Percentiles rank a stretch among this genome's conserved stretches.
Conservation (phyloP, 2,888 invertebrate genomes). For the Oligia fasciuncula region DNA sequence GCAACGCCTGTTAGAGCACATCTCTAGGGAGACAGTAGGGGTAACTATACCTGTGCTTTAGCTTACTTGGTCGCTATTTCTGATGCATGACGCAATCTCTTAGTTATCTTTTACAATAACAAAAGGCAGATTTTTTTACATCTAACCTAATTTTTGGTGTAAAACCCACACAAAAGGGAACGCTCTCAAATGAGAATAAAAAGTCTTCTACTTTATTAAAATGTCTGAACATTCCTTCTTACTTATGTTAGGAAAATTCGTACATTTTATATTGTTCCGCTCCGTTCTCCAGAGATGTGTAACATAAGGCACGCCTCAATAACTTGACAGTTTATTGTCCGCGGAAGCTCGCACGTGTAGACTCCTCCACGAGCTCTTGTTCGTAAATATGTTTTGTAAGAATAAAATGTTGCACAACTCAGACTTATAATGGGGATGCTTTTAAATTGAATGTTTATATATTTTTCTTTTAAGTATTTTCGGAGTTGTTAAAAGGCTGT, state of each 20-base stretch:
- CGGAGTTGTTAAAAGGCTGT: background rate
- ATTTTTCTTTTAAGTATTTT: background rate
- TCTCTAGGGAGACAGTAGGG: too few relatives aligned
- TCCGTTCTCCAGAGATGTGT: constrained; percentile 25
- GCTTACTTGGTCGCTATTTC: background rate
- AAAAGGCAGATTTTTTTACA: background rate
- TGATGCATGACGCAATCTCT: background rate
- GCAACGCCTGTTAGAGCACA: too few relatives aligned
- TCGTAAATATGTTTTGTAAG: constrained; percentile 28
- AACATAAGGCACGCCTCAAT: constrained; percentile 45
- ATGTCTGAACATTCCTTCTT: background rate
- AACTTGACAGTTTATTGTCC: constrained; percentile 50
- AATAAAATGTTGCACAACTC: constrained; percentile 17
- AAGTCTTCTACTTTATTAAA: background rate
- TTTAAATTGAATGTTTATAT: background rate
- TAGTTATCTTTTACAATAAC: background rate
- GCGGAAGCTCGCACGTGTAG: constrained; percentile 16
- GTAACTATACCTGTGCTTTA: too few relatives aligned
- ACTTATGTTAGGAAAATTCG: constrained; percentile 21
- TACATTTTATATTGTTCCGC: constrained; percentile 21
- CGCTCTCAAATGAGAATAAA: background rate
- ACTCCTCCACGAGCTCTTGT: constrained; percentile 6
- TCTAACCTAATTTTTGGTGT: background rate
- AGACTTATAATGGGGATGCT: background rate
- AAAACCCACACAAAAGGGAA: background rate